Percentiles rank a stretch among this genome's conserved stretches.
Evolutionary conservation across 2,797 vertebrate species (phyloP).

Genomic region (Poecile montanus): DNA sequence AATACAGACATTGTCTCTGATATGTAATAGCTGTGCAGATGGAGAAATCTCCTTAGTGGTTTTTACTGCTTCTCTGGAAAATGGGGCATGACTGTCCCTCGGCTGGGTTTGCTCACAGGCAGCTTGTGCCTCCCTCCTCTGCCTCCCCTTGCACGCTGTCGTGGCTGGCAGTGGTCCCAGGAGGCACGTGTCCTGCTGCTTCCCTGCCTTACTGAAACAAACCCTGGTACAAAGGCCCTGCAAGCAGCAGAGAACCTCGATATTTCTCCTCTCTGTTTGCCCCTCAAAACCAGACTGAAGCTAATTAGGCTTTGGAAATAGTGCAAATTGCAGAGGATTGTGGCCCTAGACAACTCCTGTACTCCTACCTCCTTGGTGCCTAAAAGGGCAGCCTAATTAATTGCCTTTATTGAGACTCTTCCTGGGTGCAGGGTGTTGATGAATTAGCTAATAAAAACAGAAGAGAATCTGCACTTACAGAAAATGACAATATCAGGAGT

Average conservation of each 20-base stretch:
- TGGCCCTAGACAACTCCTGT: not conserved
- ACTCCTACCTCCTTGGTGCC: constrained; percentile 4
- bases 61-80: constrained; percentile 52
- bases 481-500: constrained; percentile 54
- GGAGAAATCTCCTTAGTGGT: constrained; percentile 49
- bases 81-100: constrained; percentile 27
- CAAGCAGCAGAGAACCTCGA: not conserved
- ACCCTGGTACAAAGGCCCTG: constrained; percentile 29
- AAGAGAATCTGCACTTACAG: constrained; percentile 24
- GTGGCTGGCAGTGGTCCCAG: not conserved
- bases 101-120: not conserved
- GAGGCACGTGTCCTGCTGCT: not conserved
- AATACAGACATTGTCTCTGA: constrained; percentile 58
- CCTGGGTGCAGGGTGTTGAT: constrained; percentile 54
- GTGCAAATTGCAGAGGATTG: not conserved
- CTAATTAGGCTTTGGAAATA: constrained; percentile 36
- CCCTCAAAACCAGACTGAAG: not conserved
- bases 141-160: not conserved
- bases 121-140: not conserved
- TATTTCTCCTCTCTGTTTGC: constrained; percentile 9
- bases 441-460: constrained; percentile 54
- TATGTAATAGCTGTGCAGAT: constrained; percentile 62
- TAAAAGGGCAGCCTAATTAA: constrained; percentile 69
- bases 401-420: constrained; percentile 46
- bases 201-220: constrained; percentile 34